Evolutionary conservation across 2,888 invertebrate species (phyloP), one percentile per base, ranked within the genome.

Genomic region (Platycheirus rosarum): DNA sequence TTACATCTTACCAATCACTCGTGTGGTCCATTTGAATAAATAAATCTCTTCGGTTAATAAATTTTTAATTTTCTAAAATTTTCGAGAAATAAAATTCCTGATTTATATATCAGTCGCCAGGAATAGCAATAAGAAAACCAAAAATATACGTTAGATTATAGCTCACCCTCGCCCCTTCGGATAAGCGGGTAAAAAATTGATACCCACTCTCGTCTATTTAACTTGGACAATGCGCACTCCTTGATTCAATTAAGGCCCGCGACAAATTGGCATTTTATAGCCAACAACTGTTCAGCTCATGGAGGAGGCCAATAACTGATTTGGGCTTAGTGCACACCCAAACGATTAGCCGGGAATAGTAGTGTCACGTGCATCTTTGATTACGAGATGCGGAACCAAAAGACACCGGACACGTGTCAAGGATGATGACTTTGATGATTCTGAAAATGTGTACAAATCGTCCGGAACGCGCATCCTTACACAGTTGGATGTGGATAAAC

Each of bases 201-300:
- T 68, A 60, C 29, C 46, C 37, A 49, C 6, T 44, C 35, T n/a
- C 7, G 35, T 44, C 55, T 11, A 77, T 82, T 82, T 68, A 77
- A 77, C 49, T 82, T 42, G 77, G 82, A 82, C 77, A 77, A 68
- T 68, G 71, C 49, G 66, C 74, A 79, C 66, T 68, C 46, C 62
- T 63, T 44, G n/a, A 82, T 82, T 77, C 82, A 82, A 82, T 82
- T 82, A 82, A 68, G 62, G 68, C 68, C 82, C 77, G 82, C 77
- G 77, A 82, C 82, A 82, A 82, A 82, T 82, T 82, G 82, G 48
- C 77, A 73, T 77, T 82, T 82, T 82, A 82, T 73, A 71, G 71
- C 32, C 71, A 76, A 76, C 76, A 20, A 77, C 40, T 35, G 8
- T 55, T 23, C 37, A 53, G 23, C 23, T 23, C 6, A 18, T 16